phyloP scores from a whole-genome alignment of 2,797 vertebrate genomes.

The Chromobotia macracanthus region DNA sequence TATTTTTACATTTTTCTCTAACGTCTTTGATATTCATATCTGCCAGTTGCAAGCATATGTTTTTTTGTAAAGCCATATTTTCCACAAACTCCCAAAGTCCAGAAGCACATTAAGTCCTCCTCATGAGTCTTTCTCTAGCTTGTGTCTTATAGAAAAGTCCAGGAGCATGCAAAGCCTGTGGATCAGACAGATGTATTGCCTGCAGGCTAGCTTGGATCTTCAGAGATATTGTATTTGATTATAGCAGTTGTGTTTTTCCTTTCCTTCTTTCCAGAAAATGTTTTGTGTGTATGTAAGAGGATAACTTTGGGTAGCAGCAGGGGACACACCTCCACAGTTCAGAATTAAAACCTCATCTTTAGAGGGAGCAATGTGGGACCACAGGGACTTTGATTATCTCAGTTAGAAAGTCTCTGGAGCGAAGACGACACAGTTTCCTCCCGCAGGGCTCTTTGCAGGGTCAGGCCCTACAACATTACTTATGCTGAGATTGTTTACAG shows the following conservation, averaged over 20 bases:
- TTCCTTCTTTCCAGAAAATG: slow-evolving; percentile 9
- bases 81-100: not conserved
- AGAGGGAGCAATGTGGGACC: not conserved
- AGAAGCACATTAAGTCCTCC: not conserved
- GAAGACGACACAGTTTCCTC: slow-evolving; percentile 2
- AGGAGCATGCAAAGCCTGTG: slow-evolving; percentile 1
- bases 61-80: not conserved
- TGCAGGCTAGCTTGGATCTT: slow-evolving; percentile 5
- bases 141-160: not conserved
- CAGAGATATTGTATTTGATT: not conserved
- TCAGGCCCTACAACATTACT: slow-evolving; percentile 11
- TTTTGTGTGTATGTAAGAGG: not conserved
- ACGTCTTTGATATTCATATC: slow-evolving; percentile 2
- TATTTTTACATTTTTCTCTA: not conserved
- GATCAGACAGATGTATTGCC: not conserved
- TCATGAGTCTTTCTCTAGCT: not conserved
- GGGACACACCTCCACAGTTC: slow-evolving; percentile 1
- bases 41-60: not conserved
- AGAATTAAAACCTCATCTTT: slow-evolving; percentile 13
- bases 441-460: slow-evolving; percentile 7
- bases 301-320: not conserved
- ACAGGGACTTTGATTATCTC: not conserved
- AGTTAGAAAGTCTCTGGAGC: slow-evolving; percentile 3
- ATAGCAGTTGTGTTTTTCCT: not conserved
- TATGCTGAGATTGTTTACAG: slow-evolving; percentile 32